Evolutionary conservation across 2,113 vertebrate species (phyloP), one percentile per base, ranked within the genome.

Genomic region (Serilophus lunatus): DNA sequence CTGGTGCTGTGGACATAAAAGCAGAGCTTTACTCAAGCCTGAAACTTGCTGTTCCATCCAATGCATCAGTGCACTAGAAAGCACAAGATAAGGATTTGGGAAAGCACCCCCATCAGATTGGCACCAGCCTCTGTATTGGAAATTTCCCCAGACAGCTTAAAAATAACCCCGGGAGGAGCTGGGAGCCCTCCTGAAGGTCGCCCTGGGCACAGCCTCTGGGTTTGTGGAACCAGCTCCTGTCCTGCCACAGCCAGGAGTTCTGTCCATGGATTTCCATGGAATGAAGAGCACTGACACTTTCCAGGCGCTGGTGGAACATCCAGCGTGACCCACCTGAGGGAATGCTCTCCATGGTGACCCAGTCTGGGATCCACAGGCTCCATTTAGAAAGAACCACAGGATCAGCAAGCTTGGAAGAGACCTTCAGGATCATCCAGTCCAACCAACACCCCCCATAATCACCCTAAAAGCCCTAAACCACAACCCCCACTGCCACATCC

Each of bases 71-170:
- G 59, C 90, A 70, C 93, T 92, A 81, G 92, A 96, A 96, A 96
- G 95, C 94, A 45, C 9, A 83, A 96, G 94, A 93, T 96, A 96
- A 94, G 90, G 86, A 50, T 78, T 94, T 71, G 77, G 72, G 92
- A 88, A 60, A 50, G 68, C 9, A 0, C 8, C 44, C 77, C 35
- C 91, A 87, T 87, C 71, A 83, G 89, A 92, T 86, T 95, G 95
- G 96, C 93, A 88, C 68, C 2, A 9, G 36, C n/a, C 7, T 45
- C 64, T 63, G 88, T 60, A 68, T 63, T 96, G 95, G 95, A 96
- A 95, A 92, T 74, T 68, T 64, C 93, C 86, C 80, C 90, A 94
- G 93, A 88, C 83, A 51, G 88, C 93, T 95, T 97, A 96, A 94
- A 97, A 97, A 96, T 96, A 96, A 94, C 79, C 25, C 23, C 0